Evolutionary conservation across 2,888 invertebrate genomes (phyloP).

Genomic region (Myopa tessellatipennis): DNA sequence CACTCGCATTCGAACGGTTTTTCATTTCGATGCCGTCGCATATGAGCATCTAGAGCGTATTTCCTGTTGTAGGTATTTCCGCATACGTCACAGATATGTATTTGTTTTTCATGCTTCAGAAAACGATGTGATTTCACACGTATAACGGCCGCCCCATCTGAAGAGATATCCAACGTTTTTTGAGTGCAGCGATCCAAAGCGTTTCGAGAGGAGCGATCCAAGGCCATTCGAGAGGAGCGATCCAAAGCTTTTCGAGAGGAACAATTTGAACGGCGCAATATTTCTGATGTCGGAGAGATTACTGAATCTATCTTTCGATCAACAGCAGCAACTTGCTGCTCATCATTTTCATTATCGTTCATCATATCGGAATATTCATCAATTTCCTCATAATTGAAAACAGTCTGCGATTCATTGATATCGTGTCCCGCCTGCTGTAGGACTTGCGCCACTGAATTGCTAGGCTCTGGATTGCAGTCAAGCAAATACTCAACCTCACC

Average conservation of each 20-base stretch:
- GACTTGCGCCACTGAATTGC: constrained; percentile 22
- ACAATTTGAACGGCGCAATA: constrained; percentile 4
- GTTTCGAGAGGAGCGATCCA: constrained; percentile 42
- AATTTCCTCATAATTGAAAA: constrained; percentile 34
- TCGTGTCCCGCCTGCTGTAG: constrained; percentile 38
- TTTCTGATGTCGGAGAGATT: too few species aligned
- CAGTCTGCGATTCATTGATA: constrained; percentile 22
- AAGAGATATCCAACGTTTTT: constrained; percentile 52
- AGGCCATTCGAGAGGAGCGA: constrained; percentile 44
- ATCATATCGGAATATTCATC: constrained; percentile 41
- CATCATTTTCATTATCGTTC: constrained; percentile 33
- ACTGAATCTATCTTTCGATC: too few species aligned
- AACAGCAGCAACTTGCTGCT: neutral
- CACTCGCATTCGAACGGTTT: constrained; percentile 66
- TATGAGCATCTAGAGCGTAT: constrained; percentile 64
- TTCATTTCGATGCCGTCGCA: constrained; percentile 65
- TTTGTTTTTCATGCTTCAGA: constrained; percentile 48
- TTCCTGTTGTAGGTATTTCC: constrained; percentile 65
- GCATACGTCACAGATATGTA: constrained; percentile 64
- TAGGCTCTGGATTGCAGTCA: constrained; percentile 29
- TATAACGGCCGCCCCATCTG: constrained; percentile 43
- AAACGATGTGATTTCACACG: constrained; percentile 32
- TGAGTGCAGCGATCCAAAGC: constrained; percentile 48
- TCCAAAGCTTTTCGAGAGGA: constrained; percentile 49
- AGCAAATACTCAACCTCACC: constrained; percentile 31